Conservation (phyloP, 2,113 vertebrate genomes). For the Anoura caudifer region DNA sequence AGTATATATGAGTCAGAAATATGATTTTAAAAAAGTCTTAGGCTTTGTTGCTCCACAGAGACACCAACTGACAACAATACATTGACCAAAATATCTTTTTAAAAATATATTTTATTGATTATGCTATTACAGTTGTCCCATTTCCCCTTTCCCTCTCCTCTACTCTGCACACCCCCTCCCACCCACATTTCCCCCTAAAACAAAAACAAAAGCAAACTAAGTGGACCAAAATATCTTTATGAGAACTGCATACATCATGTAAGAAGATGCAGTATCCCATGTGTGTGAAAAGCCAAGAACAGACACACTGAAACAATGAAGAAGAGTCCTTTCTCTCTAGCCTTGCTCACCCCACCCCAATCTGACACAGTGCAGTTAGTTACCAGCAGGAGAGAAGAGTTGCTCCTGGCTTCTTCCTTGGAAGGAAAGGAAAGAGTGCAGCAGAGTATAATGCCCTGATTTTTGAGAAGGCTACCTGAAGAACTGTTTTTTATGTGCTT, state of each 20-base stretch:
- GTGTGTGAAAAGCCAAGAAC: not conserved
- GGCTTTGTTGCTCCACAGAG: not conserved
- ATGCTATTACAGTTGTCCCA: no score
- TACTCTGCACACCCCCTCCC: no score
- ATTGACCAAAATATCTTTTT: not conserved
- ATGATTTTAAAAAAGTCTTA: not conserved
- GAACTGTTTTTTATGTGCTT: not conserved
- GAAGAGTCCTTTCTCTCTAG: not conserved
- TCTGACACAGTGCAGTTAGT: not conserved
- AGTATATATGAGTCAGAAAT: not conserved
- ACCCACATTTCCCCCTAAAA: no score
- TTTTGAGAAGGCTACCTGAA: not conserved
- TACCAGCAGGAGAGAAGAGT: fast-evolving
- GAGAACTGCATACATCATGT: not conserved
- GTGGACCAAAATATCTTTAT: not conserved
- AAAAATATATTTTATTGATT: no score
- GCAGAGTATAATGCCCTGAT: not conserved
- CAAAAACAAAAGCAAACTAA: no score
- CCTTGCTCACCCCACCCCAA: not conserved
- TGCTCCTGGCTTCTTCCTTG: not conserved
- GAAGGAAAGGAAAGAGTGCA: not conserved
- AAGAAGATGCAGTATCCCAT: not conserved
- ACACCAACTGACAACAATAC: not conserved
- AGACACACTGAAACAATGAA: not conserved
- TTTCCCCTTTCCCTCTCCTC: no score